Evolutionary conservation across 2,888 invertebrate species (phyloP).

Genomic region (Pseudococcus longispinus): DNA sequence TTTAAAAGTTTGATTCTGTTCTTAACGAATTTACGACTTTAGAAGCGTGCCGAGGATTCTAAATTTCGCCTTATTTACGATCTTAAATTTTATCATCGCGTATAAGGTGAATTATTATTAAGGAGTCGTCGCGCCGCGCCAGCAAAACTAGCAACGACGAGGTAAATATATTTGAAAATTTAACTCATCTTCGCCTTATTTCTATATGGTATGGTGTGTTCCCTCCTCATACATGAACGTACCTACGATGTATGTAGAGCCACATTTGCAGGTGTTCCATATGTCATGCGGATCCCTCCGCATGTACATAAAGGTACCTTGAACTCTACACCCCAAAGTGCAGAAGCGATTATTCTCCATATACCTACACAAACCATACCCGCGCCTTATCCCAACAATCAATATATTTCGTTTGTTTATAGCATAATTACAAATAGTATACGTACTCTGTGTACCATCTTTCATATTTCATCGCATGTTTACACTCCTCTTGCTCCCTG

Average conservation of each 20-base stretch:
- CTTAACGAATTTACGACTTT: slow-evolving; percentile 29
- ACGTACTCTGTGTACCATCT: neutral
- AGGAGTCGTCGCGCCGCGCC: neutral
- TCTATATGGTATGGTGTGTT: neutral
- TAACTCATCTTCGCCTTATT: neutral
- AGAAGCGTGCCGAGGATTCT: slow-evolving; percentile 29
- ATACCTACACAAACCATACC: neutral
- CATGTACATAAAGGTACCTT: neutral
- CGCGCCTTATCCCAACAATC: neutral
- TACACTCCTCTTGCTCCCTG: neutral
- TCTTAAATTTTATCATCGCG: slow-evolving; percentile 24
- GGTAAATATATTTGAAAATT: neutral
- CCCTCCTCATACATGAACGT: neutral
- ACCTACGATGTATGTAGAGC: neutral
- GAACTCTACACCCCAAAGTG: neutral
- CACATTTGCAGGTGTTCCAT: slow-evolving; percentile 16
- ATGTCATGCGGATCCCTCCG: neutral
- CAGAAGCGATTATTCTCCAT: neutral
- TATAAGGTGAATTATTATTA: slow-evolving; percentile 10
- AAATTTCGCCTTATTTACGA: slow-evolving; percentile 29
- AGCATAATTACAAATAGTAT: neutral
- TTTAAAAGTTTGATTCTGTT: slow-evolving; percentile 37
- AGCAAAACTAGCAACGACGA: neutral
- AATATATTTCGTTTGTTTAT: slow-evolving; percentile 1
- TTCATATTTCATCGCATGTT: neutral